Base-by-base conservation (phyloP, 2,113 vertebrate genomes). In the Mesembrinibis cayennensis region DNA sequence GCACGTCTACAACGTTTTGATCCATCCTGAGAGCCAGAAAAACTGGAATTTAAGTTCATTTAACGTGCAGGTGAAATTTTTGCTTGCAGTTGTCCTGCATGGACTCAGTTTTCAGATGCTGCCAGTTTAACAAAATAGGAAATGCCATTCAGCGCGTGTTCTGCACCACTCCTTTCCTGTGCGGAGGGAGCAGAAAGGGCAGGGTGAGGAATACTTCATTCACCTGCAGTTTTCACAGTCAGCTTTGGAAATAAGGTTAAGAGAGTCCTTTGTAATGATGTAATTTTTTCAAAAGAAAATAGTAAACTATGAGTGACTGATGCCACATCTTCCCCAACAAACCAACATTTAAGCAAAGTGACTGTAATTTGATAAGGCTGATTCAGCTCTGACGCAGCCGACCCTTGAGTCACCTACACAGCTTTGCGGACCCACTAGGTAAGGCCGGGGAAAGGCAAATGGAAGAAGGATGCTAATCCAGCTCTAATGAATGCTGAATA, bases 151-250 rank as follows among this genome's bases (percentile, higher is more conserved):
- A 71, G 85, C 32, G 45, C 22, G 36, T 7, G 22, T 65, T 86
- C 95, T 55, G 93, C 66, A 90, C 98, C 97, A 97, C 98, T 97
- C 98, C 98, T 98, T 98, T 98, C 98, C 98, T 98, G 98, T 87
- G 73, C 9, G 6, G 93, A 86, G 92, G 71, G 79, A 97, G 91
- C 91, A 91, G 92, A 93, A 62, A 97, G 91, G 95, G 95, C 95
- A 97, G 95, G 95, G 82, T 70, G 88, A 97, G 95, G 94, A 97
- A 96, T 79, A 90, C 89, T 95, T 93, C 97, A 76, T 95, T 97
- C 97, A 97, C 80, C 80, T 69, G 59, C 70, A 76, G 34, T 67
- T 45, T 79, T 59, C 84, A 80, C 53, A 52, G 94, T 55, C 89
- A 85, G 82, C 53, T 74, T 92, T 53, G 77, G 84, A 82, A 97